These are phyloP conservation scores for Omphaloscelis lunosa DNA, from an alignment of 2,888 invertebrate genomes.

Conservation along the genomic window DNA sequence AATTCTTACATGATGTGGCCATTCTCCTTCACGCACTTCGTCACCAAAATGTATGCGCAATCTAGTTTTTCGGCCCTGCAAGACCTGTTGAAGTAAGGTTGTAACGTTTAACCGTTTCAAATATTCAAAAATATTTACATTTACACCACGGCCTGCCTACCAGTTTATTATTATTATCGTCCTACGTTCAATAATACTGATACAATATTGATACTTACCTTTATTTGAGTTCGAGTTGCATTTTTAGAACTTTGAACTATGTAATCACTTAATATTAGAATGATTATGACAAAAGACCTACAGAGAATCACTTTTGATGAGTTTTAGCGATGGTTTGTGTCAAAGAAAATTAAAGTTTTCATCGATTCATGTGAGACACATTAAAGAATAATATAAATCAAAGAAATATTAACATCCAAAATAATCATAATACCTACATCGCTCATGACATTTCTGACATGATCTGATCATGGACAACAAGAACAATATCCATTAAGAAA, in stretches of 20 bases:
- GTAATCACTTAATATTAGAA: conserved; percentile 47
- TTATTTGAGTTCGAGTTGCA: conserved; percentile 4
- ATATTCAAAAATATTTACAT: too few species aligned
- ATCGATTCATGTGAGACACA: background rate
- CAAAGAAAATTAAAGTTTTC: background rate
- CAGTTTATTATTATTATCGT: too few species aligned
- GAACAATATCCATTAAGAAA: background rate
- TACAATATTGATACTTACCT: conserved; percentile 14
- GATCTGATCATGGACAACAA: background rate
- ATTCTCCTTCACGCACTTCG: conserved; percentile 62
- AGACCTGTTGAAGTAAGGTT: conserved; percentile 22
- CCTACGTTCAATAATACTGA: background rate
- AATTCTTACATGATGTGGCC: conserved; percentile 73
- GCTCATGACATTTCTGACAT: conserved; percentile 14
- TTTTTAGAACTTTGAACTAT: conserved; percentile 23
- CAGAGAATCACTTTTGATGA: conserved; percentile 42
- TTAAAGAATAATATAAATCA: background rate
- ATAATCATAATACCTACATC: background rate
- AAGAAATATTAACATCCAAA: background rate
- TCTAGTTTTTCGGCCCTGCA: conserved; percentile 11
- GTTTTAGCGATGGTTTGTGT: conserved; percentile 6
- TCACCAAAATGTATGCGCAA: conserved; percentile 9
- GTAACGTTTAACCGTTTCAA: background rate
- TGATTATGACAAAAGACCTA: conserved; percentile 47
- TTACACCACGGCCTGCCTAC: background rate